Conservation (phyloP, 2,113 vertebrate genomes). For the Zootoca vivipara region DNA sequence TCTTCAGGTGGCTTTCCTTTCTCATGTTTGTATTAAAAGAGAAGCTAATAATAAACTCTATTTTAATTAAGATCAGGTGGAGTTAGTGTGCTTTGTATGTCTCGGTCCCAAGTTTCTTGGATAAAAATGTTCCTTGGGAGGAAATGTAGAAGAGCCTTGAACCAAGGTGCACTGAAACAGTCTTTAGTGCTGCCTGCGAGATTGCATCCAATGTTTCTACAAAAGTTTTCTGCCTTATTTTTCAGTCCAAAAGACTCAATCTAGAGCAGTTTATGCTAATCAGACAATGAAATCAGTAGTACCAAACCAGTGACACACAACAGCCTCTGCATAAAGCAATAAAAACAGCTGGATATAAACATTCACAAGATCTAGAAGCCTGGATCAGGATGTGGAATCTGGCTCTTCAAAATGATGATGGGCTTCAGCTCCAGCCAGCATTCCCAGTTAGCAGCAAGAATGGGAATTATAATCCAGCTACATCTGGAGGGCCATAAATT, state of each 20-base stretch:
- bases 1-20: slow-evolving; percentile 81
- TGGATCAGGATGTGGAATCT: background rate
- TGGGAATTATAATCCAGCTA: background rate
- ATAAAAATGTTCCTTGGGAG: background rate
- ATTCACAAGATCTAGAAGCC: background rate
- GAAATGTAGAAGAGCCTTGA: background rate
- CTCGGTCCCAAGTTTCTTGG: background rate
- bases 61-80: slow-evolving; percentile 81
- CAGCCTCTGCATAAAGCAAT: background rate
- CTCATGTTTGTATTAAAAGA: slow-evolving; percentile 86
- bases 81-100: slow-evolving; percentile 58
- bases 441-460: background rate
- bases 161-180: background rate
- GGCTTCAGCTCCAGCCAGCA: background rate
- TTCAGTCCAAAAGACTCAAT: background rate
- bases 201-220: background rate
- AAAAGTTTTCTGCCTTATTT: background rate
- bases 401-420: background rate
- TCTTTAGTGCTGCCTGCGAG: background rate
- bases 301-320: background rate
- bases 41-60: slow-evolving; percentile 85
- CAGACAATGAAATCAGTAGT: background rate
- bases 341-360: background rate
- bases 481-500: background rate
- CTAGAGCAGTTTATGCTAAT: background rate